Conservation (phyloP, 2,888 invertebrate genomes). For the Venustoraphidia nigricollis region DNA sequence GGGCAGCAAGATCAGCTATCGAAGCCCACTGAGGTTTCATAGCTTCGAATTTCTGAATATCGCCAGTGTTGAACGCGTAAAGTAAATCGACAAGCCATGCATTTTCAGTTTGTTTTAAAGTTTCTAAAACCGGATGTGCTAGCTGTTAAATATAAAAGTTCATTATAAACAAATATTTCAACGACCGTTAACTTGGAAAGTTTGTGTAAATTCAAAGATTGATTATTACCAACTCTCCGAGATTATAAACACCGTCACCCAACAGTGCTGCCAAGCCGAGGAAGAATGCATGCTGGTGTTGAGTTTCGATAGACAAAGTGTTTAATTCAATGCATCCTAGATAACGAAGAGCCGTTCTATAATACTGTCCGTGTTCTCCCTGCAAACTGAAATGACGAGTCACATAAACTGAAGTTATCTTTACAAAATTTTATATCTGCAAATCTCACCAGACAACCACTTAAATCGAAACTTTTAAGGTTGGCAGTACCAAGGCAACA, state of each 20-base stretch:
- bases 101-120: constrained; percentile 63
- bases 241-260: constrained; percentile 90
- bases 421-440: no score
- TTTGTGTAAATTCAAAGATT: neutral
- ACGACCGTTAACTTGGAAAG: neutral
- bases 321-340: constrained; percentile 49
- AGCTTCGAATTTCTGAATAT: constrained; percentile 57
- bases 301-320: constrained; percentile 45
- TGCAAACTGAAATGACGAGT: constrained; percentile 33
- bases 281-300: constrained; percentile 72
- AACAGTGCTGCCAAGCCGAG: constrained; percentile 87
- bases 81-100: constrained; percentile 81
- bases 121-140: constrained; percentile 85
- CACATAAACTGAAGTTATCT: neutral
- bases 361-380: constrained; percentile 89
- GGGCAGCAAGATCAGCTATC: constrained; percentile 69
- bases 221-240: constrained; percentile 71
- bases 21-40: constrained; percentile 61
- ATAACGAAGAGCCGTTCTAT: constrained; percentile 80
- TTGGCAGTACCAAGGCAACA: no score
- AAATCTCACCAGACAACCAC: no score
- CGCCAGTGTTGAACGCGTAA: constrained; percentile 73
- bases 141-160: constrained; percentile 37
- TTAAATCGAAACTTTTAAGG: no score
- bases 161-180: neutral